A percentile compares a stretch with the other conserved stretches of the same genome.
phyloP scores from a whole-genome alignment of 2,797 vertebrate genomes.

The Peromyscus attwateri region DNA sequence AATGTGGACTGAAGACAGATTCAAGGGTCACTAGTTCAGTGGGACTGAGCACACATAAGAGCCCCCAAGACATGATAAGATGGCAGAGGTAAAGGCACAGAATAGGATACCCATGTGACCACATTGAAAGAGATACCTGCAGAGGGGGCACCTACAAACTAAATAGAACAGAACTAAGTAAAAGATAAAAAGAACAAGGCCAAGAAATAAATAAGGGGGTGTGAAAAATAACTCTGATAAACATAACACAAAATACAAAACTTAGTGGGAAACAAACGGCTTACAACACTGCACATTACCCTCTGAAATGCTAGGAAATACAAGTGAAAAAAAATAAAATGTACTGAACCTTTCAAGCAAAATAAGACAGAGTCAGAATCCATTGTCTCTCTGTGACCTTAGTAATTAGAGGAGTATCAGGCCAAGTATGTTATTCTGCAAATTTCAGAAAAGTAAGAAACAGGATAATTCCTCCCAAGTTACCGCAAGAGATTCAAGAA shows the following conservation, averaged over 20 bases:
- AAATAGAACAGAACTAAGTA: background rate
- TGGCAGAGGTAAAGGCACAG: background rate
- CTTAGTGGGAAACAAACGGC: background rate
- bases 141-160: background rate
- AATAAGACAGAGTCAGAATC: conserved; percentile 72
- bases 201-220: background rate
- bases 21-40: background rate
- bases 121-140: background rate
- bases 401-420: conserved; percentile 75
- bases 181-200: background rate
- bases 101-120: background rate
- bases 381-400: conserved; percentile 83
- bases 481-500: conserved; percentile 76
- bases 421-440: conserved; percentile 71
- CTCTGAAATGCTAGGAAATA: conserved; percentile 44
- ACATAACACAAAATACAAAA: background rate
- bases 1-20: background rate
- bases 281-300: background rate
- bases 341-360: conserved; percentile 61
- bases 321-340: conserved; percentile 44
- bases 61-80: background rate
- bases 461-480: conserved; percentile 82
- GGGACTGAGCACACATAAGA: background rate
- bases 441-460: conserved; percentile 80
- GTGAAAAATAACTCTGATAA: conserved; percentile 25